Conservation (phyloP, 23 tunicate genomes). For the Aplidium turbinatum region DNA sequence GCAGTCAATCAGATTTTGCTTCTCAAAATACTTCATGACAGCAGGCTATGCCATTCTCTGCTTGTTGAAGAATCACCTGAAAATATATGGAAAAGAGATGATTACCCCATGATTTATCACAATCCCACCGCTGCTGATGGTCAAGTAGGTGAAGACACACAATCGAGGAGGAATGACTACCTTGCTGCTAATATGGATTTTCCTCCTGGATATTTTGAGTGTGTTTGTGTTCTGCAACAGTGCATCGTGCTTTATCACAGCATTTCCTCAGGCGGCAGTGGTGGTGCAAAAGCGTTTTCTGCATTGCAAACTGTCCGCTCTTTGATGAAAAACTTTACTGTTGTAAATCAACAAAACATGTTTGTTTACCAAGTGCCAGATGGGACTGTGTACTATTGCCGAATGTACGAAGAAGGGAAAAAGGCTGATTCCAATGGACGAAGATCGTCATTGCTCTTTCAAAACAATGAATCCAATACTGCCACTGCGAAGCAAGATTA, state of each 20-base stretch:
- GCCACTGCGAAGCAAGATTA: neutral
- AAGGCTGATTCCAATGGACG: constrained; percentile 35
- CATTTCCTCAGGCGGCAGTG: constrained; percentile 20
- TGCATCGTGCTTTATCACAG: constrained; percentile 64
- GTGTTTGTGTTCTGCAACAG: constrained; percentile 54
- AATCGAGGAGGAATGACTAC: constrained; percentile 26
- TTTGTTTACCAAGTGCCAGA: constrained; percentile 71
- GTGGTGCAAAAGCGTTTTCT: constrained; percentile 17
- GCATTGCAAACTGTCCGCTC: constrained; percentile 52
- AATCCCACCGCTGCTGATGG: constrained; percentile 15
- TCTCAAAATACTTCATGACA: constrained; percentile 64
- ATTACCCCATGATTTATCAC: constrained; percentile 6
- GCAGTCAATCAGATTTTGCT: constrained; percentile 73
- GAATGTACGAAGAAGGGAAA: constrained; percentile 50
- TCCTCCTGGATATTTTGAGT: constrained; percentile 84
- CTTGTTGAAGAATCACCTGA: constrained; percentile 88
- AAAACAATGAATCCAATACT: neutral
- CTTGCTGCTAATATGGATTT: constrained; percentile 71
- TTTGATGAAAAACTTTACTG: constrained; percentile 56
- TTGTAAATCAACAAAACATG: constrained; percentile 82
- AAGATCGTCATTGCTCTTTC: constrained; percentile 47
- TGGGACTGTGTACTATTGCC: constrained; percentile 63
- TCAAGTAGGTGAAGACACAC: neutral
- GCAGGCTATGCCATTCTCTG: constrained; percentile 54
- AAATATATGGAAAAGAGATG: constrained; percentile 75